phyloP scores from a whole-genome alignment of 2,888 invertebrate species.

The Hypselothyrea guttata region DNA sequence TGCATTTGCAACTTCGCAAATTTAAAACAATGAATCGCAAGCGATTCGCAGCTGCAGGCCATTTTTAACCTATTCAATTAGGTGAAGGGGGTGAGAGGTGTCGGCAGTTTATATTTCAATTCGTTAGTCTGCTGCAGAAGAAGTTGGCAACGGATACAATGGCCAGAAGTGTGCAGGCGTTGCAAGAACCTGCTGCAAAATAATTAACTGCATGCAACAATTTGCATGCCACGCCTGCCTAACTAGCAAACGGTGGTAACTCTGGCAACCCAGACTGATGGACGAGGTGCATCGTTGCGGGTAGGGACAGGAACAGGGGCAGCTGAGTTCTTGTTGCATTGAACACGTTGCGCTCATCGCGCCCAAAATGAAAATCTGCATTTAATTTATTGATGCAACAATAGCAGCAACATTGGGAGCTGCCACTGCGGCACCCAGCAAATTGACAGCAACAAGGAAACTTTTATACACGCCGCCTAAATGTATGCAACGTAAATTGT shows the following conservation, averaged over 20 bases:
- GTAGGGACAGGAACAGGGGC: conserved; percentile 1
- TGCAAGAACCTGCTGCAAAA: conserved; percentile 68
- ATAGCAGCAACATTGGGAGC: conserved; percentile 1
- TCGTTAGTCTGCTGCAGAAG: conserved; percentile 49
- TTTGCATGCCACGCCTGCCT: conserved; percentile 68
- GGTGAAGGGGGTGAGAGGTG: not conserved
- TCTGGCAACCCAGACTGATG: conserved; percentile 49
- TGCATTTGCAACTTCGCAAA: not conserved
- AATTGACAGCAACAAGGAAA: conserved; percentile 41
- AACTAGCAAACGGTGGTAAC: conserved; percentile 22
- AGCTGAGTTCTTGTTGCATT: conserved; percentile 22
- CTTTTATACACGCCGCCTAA: conserved; percentile 57
- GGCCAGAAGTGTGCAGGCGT: conserved; percentile 23
- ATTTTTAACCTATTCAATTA: conserved; percentile 66
- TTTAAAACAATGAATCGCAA: conserved; percentile 11
- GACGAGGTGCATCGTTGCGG: conserved; percentile 18
- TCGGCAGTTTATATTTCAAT: conserved; percentile 65
- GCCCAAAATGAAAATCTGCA: conserved; percentile 72
- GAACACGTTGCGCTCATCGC: conserved; percentile 40
- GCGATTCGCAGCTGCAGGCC: conserved; percentile 32
- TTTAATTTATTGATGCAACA: conserved; percentile 72
- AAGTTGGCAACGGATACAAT: conserved; percentile 28
- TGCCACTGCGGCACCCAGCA: conserved; percentile 11
- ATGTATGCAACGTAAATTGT: conserved; percentile 76
- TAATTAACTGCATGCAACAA: conserved; percentile 77